Evolutionary conservation across 1,140 invertebrate species (phyloP).

Genomic region (Thaumetopoea pityocampa): DNA sequence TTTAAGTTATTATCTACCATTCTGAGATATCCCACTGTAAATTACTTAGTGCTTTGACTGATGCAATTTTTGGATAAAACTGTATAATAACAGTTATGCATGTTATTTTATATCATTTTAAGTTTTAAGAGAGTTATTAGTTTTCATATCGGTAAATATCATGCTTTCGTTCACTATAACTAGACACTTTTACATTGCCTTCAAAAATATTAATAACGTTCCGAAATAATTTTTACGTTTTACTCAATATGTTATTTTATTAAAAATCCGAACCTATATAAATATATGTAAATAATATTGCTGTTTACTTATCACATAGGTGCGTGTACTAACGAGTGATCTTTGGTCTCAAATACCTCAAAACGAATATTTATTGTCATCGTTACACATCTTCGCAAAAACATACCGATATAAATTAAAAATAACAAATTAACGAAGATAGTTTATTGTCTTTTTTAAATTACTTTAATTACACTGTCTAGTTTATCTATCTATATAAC

Average conservation of each 20-base stretch:
- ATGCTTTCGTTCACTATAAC: no score
- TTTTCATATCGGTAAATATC: no score
- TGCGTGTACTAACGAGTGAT: conserved; percentile 23
- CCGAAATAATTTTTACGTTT: not conserved
- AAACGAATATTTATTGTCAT: conserved; percentile 26
- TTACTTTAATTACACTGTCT: conserved; percentile 2
- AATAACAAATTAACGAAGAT: not conserved
- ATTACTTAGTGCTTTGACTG: no score
- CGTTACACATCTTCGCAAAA: conserved; percentile 3
- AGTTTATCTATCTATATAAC: no score
- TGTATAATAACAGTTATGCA: no score
- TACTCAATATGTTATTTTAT: not conserved
- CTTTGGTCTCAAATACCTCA: conserved; percentile 24
- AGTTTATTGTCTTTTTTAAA: conserved; percentile 5
- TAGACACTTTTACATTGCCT: no score
- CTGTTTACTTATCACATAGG: not conserved
- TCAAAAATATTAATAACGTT: no score
- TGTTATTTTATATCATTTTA: no score
- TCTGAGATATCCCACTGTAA: no score
- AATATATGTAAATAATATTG: not conserved
- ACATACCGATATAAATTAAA: conserved; percentile 2
- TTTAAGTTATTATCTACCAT: no score
- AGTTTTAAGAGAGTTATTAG: no score
- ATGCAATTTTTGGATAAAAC: no score
- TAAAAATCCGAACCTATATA: not conserved